Evolutionary conservation across 2,113 vertebrate genomes (phyloP).

Genomic region (Litocranius walleri): DNA sequence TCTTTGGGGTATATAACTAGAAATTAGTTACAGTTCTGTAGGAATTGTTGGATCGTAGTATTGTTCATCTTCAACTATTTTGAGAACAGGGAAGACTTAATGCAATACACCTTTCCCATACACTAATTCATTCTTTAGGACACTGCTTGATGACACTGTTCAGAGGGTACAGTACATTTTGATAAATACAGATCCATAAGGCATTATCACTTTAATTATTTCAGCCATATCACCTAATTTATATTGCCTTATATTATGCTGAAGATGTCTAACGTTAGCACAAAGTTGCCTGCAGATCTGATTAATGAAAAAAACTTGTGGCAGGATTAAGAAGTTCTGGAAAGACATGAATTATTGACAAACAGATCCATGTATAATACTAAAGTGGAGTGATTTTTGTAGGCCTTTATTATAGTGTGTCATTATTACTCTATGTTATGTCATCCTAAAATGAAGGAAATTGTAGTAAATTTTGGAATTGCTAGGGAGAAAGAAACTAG

Average conservation of each 20-base stretch:
- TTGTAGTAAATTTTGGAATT: not conserved
- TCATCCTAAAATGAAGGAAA: not conserved
- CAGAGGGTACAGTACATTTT: conserved; percentile 11
- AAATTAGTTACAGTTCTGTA: not conserved
- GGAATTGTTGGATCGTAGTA: not conserved
- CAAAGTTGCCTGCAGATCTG: conserved; percentile 66
- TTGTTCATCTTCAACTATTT: not conserved
- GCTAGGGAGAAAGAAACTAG: not conserved
- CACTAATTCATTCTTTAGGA: not conserved
- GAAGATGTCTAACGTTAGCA: conserved; percentile 69
- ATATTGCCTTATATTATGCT: conserved; percentile 68
- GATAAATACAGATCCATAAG: conserved; percentile 49
- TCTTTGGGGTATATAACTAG: not conserved
- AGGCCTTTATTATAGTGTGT: conserved; percentile 56
- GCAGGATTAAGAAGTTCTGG: conserved; percentile 59
- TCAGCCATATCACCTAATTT: conserved; percentile 69
- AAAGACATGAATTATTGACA: conserved; percentile 75
- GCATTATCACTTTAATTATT: conserved; percentile 72
- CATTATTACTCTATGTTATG: conserved; percentile 55
- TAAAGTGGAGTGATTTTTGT: conserved; percentile 67
- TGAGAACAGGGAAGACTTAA: not conserved
- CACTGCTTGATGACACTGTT: not conserved
- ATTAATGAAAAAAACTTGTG: conserved; percentile 74
- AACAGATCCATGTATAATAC: conserved; percentile 60
- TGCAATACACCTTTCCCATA: not conserved